These are phyloP conservation scores for Calycopis cecrops DNA, from an alignment of 1,140 invertebrate genomes.

Conservation along the genomic window DNA sequence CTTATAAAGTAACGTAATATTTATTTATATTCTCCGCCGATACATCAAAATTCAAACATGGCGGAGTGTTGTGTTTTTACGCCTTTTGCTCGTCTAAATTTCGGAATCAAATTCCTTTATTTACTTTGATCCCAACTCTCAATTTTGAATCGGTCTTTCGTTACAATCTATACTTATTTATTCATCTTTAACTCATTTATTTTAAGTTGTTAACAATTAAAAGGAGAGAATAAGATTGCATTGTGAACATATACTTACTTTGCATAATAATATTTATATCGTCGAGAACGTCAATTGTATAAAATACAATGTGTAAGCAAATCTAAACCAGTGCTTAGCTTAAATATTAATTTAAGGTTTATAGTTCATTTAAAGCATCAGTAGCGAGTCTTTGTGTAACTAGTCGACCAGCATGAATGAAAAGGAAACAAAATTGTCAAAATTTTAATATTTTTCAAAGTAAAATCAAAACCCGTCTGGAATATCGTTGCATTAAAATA, in stretches of 20 bases:
- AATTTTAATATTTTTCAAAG: conserved; percentile 11
- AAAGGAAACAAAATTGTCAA: conserved; percentile 11
- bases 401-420: conserved; percentile 27
- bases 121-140: conserved; percentile 11
- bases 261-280: conserved; percentile 51
- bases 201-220: conserved; percentile 65
- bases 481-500: conserved; percentile 13
- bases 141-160: background rate
- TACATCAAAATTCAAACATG: conserved; percentile 17
- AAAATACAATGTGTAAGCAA: conserved; percentile 58
- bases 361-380: conserved; percentile 25
- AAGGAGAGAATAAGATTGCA: conserved; percentile 73
- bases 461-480: conserved; percentile 7
- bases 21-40: conserved; percentile 40
- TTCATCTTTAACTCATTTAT: conserved; percentile 38
- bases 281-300: conserved; percentile 64
- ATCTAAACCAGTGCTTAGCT: conserved; percentile 48
- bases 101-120: conserved; percentile 45
- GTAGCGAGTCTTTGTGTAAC: conserved; percentile 26
- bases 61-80: conserved; percentile 26
- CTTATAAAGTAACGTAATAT: conserved; percentile 41
- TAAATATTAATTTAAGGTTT: conserved; percentile 49
- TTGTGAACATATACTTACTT: conserved; percentile 62
- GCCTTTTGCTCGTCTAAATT: conserved; percentile 24
- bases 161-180: conserved; percentile 15